Evolutionary conservation across 2,797 vertebrate species (phyloP).

Genomic region (Acanthiza pusilla): DNA sequence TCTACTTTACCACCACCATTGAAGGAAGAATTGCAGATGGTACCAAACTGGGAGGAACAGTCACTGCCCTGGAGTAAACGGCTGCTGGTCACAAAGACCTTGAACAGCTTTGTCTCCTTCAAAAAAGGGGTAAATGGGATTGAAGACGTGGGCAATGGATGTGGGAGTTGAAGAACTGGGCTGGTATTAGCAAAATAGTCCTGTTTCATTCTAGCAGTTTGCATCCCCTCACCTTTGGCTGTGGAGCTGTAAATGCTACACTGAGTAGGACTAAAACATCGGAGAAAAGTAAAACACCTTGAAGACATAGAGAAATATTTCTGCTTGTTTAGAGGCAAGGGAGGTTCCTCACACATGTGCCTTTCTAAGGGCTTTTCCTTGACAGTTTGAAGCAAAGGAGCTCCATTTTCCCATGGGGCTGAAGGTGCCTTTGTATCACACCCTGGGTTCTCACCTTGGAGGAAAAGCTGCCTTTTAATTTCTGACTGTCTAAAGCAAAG

Average conservation of each 20-base stretch:
- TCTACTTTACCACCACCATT: background rate
- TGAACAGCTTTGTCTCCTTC: background rate
- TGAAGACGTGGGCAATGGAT: background rate
- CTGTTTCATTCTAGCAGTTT: background rate
- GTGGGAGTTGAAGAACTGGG: background rate
- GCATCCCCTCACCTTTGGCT: background rate
- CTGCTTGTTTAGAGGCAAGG: background rate
- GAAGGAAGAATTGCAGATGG: background rate
- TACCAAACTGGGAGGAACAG: background rate
- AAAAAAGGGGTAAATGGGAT: background rate
- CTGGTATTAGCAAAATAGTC: background rate
- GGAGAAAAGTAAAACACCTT: background rate
- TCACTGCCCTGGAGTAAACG: rapidly evolving
- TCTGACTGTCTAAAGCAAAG: background rate
- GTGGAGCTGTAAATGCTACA: background rate
- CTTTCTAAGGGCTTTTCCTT: background rate
- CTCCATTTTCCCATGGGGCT: background rate
- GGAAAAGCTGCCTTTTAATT: background rate
- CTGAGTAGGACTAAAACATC: background rate
- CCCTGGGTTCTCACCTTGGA: background rate
- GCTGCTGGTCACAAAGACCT: background rate
- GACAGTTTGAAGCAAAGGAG: background rate
- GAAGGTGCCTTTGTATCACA: background rate
- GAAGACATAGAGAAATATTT: background rate
- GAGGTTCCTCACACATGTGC: background rate